phyloP scores from a whole-genome alignment of 2,113 vertebrate species.

The Marmota monax region DNA sequence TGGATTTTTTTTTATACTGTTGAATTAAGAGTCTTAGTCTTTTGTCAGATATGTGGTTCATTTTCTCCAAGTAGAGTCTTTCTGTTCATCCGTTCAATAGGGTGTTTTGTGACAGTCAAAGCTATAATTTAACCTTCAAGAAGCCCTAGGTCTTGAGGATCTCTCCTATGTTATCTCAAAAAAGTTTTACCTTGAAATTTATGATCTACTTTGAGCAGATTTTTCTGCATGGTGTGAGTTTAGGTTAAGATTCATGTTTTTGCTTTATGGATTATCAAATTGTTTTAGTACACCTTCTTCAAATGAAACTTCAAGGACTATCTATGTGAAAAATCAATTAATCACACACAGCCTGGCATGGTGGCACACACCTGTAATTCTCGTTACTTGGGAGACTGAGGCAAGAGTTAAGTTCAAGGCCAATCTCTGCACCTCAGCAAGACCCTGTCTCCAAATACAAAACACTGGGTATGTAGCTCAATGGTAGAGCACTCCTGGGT shows the following conservation, averaged over 20 bases:
- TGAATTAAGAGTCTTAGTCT: neutral
- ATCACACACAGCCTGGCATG: no score
- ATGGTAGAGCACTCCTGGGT: no score
- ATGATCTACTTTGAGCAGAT: no score
- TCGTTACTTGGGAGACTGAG: no score
- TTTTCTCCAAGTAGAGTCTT: neutral
- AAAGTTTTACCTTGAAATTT: neutral
- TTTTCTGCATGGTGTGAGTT: neutral
- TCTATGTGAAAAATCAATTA: neutral
- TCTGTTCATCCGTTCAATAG: neutral
- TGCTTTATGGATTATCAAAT: neutral
- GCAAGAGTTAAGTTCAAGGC: no score
- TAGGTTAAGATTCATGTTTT: neutral
- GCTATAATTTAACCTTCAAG: neutral
- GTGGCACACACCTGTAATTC: no score
- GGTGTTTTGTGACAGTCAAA: neutral
- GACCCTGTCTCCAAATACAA: no score
- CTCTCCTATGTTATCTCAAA: neutral
- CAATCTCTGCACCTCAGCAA: no score
- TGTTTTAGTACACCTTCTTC: neutral
- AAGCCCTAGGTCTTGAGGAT: neutral
- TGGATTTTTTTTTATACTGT: neutral
- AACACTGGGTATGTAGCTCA: no score
- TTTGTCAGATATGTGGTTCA: neutral
- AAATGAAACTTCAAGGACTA: no score